Evolutionary conservation across 2,888 invertebrate genomes (phyloP).

Genomic region (Bombyx huttoni): DNA sequence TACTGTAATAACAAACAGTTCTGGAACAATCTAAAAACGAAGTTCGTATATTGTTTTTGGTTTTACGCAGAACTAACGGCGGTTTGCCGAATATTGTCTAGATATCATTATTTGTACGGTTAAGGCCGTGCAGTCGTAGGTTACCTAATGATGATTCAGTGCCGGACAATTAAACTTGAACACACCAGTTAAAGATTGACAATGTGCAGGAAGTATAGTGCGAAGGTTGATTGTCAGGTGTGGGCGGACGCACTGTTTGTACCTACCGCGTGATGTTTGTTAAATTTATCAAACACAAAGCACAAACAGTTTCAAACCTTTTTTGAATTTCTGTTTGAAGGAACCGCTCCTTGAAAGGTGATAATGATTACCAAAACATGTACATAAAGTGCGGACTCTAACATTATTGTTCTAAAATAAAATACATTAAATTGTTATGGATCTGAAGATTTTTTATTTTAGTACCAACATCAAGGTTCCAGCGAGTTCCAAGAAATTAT

Average conservation of each 20-base stretch:
- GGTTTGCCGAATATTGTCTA: neutral
- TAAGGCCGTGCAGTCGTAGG: neutral
- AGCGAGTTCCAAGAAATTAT: too few species aligned
- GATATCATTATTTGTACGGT: neutral
- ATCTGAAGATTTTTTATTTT: too few species aligned
- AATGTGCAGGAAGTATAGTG: conserved; percentile 24
- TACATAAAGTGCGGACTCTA: neutral
- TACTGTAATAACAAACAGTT: conserved; percentile 19
- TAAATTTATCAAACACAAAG: neutral
- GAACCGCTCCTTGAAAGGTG: neutral
- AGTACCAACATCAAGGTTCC: too few species aligned
- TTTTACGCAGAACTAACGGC: conserved; percentile 18
- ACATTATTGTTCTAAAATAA: neutral
- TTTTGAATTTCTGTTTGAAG: neutral
- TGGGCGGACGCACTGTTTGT: conserved; percentile 18
- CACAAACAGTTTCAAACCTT: neutral
- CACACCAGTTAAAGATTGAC: conserved; percentile 21
- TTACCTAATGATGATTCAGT: conserved; percentile 13
- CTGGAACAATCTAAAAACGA: conserved; percentile 19
- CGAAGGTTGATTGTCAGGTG: conserved; percentile 19
- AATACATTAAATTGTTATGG: too few species aligned
- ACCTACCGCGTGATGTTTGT: neutral
- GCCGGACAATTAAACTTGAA: conserved; percentile 21
- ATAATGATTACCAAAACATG: neutral
- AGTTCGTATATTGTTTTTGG: conserved; percentile 16